Percentiles rank a stretch among this genome's conserved stretches.
These are phyloP conservation scores for Hydrolagus colliei DNA, from an alignment of 2,797 vertebrate genomes.

Conservation along the genomic window DNA sequence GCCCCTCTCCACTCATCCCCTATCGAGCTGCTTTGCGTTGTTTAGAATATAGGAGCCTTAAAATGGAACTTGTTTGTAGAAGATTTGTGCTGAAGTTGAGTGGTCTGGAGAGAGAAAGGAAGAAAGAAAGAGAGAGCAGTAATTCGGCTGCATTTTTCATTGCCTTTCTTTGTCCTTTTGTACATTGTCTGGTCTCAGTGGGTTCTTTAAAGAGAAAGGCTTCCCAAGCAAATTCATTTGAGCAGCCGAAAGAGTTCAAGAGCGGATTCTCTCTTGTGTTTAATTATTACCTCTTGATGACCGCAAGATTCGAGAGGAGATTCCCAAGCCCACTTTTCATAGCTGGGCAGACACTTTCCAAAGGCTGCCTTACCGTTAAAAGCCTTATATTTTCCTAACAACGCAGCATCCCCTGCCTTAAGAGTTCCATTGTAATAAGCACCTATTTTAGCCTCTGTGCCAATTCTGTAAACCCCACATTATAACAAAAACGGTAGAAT, in stretches of 20 bases:
- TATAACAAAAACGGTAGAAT: too few relatives aligned
- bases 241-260: background rate
- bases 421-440: too few relatives aligned
- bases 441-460: too few relatives aligned
- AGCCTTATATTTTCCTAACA: too few relatives aligned
- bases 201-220: conserved; percentile 35
- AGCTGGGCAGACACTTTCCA: too few relatives aligned
- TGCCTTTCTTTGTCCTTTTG: background rate
- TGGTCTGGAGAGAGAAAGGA: background rate
- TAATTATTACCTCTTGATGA: background rate
- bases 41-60: background rate
- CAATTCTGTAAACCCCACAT: too few relatives aligned
- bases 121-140: background rate
- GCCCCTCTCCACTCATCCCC: background rate
- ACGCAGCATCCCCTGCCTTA: too few relatives aligned
- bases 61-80: background rate
- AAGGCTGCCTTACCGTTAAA: too few relatives aligned
- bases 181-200: background rate
- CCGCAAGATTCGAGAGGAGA: background rate
- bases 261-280: background rate
- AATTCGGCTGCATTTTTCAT: background rate
- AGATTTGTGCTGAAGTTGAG: background rate
- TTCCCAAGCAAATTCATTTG: background rate
- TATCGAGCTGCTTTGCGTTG: background rate
- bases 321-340: background rate